Evolutionary conservation across 2,888 invertebrate species (phyloP).

Genomic region (Mesorhabditis sp.): DNA sequence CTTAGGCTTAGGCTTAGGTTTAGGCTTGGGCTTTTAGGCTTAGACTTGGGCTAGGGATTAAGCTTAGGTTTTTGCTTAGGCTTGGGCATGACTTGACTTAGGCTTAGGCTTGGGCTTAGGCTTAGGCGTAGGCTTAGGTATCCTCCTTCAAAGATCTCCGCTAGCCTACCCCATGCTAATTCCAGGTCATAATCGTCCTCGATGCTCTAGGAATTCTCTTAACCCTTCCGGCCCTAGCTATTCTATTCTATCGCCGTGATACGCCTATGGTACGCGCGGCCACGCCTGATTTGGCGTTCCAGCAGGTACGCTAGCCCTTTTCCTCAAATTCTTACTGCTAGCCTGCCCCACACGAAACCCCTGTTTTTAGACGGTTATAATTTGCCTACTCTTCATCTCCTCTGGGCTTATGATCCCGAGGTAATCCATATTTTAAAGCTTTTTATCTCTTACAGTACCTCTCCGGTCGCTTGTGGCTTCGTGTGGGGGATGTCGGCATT

Average conservation of each 20-base stretch:
- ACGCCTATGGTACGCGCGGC: conserved; percentile 1
- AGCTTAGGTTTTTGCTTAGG: background rate
- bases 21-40: background rate
- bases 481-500: background rate
- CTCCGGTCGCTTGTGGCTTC: background rate
- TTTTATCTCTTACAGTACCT: background rate
- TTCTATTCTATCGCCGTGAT: background rate
- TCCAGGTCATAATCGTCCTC: background rate
- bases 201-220: background rate
- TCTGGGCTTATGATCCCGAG: background rate
- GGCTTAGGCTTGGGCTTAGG: background rate
- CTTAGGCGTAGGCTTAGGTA: background rate
- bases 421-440: background rate
- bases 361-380: conserved; percentile 2
- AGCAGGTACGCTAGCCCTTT: background rate
- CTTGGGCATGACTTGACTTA: background rate
- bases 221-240: background rate
- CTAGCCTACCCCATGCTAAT: background rate
- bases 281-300: background rate
- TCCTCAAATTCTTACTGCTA: background rate
- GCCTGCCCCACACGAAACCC: background rate
- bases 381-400: background rate
- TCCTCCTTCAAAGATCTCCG: background rate
- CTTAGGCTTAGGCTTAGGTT: background rate
- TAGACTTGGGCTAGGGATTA: background rate